These are phyloP conservation scores for Perca flavescens DNA, from an alignment of 2,113 vertebrate species.

Conservation along the genomic window DNA sequence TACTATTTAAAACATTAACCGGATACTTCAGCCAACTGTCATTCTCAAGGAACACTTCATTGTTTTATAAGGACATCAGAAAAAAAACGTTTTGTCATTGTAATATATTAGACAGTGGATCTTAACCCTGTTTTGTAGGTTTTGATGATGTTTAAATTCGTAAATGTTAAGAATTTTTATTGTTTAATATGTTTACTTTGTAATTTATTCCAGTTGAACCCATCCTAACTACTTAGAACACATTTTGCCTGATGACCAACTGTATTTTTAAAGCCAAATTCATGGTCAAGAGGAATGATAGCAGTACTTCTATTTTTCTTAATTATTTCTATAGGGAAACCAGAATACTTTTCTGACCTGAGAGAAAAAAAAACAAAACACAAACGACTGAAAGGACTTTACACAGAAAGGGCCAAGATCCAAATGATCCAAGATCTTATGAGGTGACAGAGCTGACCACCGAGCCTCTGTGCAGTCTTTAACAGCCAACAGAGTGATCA, in stretches of 20 bases:
- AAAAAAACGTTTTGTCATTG: background rate
- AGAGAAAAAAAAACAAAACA: background rate
- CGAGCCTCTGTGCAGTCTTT: constrained; percentile 28
- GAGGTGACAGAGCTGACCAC: constrained; percentile 19
- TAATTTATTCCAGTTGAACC: background rate
- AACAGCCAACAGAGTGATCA: constrained; percentile 46
- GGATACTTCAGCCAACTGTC: constrained; percentile 19
- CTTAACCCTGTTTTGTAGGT: background rate
- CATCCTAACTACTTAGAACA: background rate
- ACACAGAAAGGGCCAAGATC: constrained; percentile 13
- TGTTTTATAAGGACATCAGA: constrained; percentile 3
- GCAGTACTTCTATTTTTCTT: too few relatives aligned
- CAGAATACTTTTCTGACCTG: background rate
- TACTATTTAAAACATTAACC: constrained; percentile 26
- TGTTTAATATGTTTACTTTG: background rate
- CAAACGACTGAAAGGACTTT: background rate
- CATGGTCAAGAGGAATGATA: too few relatives aligned
- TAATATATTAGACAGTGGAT: background rate
- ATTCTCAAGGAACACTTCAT: background rate
- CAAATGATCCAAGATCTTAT: constrained; percentile 12
- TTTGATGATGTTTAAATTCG: background rate
- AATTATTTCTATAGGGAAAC: background rate
- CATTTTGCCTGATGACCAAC: background rate
- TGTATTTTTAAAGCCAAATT: background rate
- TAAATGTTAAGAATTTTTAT: background rate